A percentile compares a stretch with the other conserved stretches of the same genome.
Evolutionary conservation across 1,140 invertebrate species (phyloP).

Genomic region (Cotesia typhae): DNA sequence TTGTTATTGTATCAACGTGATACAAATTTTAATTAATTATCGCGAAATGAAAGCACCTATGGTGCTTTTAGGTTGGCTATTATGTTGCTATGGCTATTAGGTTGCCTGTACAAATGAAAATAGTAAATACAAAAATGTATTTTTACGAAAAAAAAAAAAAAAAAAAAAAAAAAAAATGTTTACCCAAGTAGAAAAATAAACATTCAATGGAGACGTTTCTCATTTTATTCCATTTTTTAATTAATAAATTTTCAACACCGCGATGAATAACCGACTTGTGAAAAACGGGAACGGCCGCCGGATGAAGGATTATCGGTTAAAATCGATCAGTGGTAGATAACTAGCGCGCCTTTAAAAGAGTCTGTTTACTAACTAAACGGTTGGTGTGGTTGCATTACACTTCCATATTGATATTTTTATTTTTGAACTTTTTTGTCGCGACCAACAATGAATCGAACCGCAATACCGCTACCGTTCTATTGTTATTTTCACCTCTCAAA

Average conservation of each 20-base stretch:
- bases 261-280: neutral
- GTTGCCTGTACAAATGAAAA: too few species aligned
- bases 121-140: too few species aligned
- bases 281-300: neutral
- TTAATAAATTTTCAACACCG: neutral
- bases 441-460: neutral
- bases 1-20: neutral
- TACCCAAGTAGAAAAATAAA: too few species aligned
- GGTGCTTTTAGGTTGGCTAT: too few species aligned
- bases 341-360: neutral
- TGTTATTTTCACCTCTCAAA: neutral
- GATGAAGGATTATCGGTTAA: neutral
- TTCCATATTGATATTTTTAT: neutral
- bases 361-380: neutral
- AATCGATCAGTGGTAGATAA: constrained; percentile 10
- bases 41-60: too few species aligned
- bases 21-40: neutral
- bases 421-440: neutral
- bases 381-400: constrained; percentile 9
- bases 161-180: too few species aligned
- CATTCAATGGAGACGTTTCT: too few species aligned
- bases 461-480: neutral
- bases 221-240: neutral
- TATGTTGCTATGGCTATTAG: too few species aligned
- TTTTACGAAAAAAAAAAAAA: too few species aligned